Conservation (phyloP, 2,888 invertebrate species). For the Amiota minor region DNA sequence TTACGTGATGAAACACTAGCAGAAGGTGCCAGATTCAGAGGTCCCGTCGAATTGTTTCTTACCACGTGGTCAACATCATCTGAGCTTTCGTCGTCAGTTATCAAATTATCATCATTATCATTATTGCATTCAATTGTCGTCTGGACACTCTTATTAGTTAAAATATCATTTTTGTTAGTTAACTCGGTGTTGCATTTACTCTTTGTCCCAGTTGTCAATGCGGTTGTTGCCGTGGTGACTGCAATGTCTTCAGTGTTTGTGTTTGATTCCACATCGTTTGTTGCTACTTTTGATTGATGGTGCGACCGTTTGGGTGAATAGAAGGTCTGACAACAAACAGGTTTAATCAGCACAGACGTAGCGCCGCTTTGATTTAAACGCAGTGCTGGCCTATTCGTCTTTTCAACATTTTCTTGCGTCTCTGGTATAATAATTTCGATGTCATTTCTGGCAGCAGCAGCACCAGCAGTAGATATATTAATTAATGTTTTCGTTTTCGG, state of each 20-base stretch:
- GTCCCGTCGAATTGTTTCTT: slow-evolving; percentile 13
- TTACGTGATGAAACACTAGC: slow-evolving; percentile 34
- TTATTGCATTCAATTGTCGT: slow-evolving; percentile 17
- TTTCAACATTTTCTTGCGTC: slow-evolving; percentile 41
- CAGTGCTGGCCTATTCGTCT: background rate
- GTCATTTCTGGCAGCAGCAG: slow-evolving; percentile 15
- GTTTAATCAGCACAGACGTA: slow-evolving; percentile 41
- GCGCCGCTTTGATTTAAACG: slow-evolving; percentile 10
- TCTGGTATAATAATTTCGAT: slow-evolving; percentile 50
- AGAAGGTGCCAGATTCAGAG: slow-evolving; percentile 47
- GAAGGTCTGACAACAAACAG: slow-evolving; percentile 29
- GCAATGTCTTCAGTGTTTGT: background rate
- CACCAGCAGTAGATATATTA: background rate
- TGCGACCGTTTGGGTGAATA: background rate
- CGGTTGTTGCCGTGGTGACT: background rate
- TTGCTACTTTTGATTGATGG: background rate
- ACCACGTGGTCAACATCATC: slow-evolving; percentile 22
- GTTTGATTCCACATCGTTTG: background rate
- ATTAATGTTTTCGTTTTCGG: background rate
- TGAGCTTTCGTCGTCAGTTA: slow-evolving; percentile 57
- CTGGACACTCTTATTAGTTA: slow-evolving; percentile 38
- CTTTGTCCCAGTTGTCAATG: slow-evolving; percentile 16
- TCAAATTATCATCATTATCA: slow-evolving; percentile 31
- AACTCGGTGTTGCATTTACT: slow-evolving; percentile 25
- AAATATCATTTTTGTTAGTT: background rate